A percentile compares a stretch with the other conserved stretches of the same genome.
Conservation (phyloP, 2,113 vertebrate genomes). For the Rhinopomastus cyanomelas region DNA sequence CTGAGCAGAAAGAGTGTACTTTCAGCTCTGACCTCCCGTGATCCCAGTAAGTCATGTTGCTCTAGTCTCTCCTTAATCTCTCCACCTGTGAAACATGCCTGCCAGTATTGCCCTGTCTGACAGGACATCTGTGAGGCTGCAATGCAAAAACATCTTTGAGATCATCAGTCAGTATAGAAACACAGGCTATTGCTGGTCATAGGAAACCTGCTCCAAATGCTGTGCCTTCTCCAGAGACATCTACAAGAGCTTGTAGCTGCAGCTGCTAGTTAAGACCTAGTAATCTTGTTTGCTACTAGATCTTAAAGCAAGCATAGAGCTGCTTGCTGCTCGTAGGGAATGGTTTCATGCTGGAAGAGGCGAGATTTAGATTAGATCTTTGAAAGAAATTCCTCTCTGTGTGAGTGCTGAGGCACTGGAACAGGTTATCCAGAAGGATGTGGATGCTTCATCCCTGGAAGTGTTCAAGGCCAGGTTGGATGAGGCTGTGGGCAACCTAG, state of each 20-base stretch:
- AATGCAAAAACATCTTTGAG: neutral
- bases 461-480: too few species aligned
- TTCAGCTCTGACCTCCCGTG: slow-evolving; percentile 6
- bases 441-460: too few species aligned
- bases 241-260: neutral
- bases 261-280: neutral
- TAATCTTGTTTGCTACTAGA: neutral
- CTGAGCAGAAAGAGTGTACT: slow-evolving; percentile 27
- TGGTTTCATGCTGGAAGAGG: too few species aligned
- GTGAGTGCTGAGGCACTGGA: too few species aligned
- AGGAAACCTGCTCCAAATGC: neutral
- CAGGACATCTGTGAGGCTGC: neutral
- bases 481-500: too few species aligned
- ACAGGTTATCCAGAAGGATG: too few species aligned
- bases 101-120: neutral
- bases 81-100: neutral
- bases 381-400: too few species aligned
- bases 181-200: neutral
- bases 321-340: neutral
- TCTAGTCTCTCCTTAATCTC: neutral
- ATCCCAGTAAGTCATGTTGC: neutral
- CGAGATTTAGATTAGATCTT: too few species aligned
- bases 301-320: neutral
- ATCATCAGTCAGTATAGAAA: neutral
- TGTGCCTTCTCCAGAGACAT: neutral